These are phyloP conservation scores for Nasonia giraulti DNA, from an alignment of 1,140 invertebrate genomes.

Conservation along the genomic window DNA sequence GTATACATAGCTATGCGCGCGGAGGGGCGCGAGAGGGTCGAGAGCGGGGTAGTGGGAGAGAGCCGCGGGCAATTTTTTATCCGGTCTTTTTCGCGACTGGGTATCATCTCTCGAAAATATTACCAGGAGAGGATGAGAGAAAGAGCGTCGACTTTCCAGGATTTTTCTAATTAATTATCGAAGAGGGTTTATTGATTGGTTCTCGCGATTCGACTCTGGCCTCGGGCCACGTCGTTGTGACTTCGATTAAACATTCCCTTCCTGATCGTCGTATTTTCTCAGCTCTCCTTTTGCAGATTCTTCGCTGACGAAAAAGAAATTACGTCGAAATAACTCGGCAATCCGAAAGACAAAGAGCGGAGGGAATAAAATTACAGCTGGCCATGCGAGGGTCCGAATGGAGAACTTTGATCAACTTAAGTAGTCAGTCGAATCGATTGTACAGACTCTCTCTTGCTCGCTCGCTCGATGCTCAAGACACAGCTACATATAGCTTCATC, in stretches of 20 bases:
- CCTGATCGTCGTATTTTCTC: background rate
- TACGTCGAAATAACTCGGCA: background rate
- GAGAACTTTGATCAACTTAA: slow-evolving; percentile 52
- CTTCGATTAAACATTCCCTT: background rate
- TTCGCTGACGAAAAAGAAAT: slow-evolving; percentile 39
- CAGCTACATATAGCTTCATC: background rate
- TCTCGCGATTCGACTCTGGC: slow-evolving; percentile 60
- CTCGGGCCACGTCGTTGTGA: slow-evolving; percentile 36
- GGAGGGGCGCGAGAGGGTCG: slow-evolving; percentile 37
- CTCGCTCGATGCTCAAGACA: slow-evolving; percentile 1
- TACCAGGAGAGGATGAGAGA: slow-evolving; percentile 15
- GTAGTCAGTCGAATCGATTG: slow-evolving; percentile 48
- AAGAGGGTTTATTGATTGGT: slow-evolving; percentile 60
- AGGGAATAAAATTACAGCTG: slow-evolving; percentile 52
- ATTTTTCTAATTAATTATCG: slow-evolving; percentile 70
- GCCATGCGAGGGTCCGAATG: slow-evolving; percentile 17
- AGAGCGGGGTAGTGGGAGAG: slow-evolving; percentile 54
- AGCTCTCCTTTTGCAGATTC: background rate
- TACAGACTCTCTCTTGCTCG: slow-evolving; percentile 48
- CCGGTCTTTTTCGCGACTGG: slow-evolving; percentile 28
- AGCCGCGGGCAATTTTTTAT: slow-evolving; percentile 61
- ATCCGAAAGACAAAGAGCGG: background rate
- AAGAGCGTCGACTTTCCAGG: slow-evolving; percentile 60
- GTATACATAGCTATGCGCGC: background rate
- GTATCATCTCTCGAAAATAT: slow-evolving; percentile 29